phyloP scores from a whole-genome alignment of 2,113 vertebrate species.

The Emberiza fucata region DNA sequence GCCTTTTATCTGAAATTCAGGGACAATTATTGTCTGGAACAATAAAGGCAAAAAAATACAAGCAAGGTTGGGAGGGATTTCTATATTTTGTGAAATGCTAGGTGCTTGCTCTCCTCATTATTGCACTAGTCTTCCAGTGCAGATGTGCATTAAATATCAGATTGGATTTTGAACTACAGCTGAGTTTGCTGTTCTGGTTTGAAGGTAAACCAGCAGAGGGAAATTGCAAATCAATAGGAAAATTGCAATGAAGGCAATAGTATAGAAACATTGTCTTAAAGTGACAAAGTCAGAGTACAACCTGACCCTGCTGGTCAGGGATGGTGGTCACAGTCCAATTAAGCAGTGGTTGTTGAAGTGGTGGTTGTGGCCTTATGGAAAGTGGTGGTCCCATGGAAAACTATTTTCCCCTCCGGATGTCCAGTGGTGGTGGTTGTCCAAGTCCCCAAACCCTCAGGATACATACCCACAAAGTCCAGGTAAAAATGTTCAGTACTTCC shows the following conservation, averaged over 20 bases:
- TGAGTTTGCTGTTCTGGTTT: not conserved
- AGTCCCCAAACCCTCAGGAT: not conserved
- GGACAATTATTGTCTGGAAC: not conserved
- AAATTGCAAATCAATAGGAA: not conserved
- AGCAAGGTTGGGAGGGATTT: rapidly evolving
- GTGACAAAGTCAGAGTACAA: not conserved
- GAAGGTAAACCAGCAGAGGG: not conserved
- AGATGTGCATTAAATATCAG: not conserved
- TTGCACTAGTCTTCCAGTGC: not conserved
- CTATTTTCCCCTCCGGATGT: not conserved
- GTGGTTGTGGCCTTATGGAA: not conserved
- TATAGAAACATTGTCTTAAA: not conserved
- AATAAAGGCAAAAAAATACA: not conserved
- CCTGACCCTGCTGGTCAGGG: not conserved
- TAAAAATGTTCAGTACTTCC: not conserved
- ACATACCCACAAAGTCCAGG: not conserved
- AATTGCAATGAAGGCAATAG: not conserved
- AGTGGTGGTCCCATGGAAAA: rapidly evolving
- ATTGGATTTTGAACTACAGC: not conserved
- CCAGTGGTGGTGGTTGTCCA: not conserved
- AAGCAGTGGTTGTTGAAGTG: not conserved
- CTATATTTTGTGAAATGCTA: not conserved
- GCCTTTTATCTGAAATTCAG: not conserved
- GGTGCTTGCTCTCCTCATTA: not conserved
- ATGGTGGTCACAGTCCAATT: rapidly evolving